Base-by-base conservation (phyloP, 1,140 invertebrate species). In the Zaprionus ghesquierei region DNA sequence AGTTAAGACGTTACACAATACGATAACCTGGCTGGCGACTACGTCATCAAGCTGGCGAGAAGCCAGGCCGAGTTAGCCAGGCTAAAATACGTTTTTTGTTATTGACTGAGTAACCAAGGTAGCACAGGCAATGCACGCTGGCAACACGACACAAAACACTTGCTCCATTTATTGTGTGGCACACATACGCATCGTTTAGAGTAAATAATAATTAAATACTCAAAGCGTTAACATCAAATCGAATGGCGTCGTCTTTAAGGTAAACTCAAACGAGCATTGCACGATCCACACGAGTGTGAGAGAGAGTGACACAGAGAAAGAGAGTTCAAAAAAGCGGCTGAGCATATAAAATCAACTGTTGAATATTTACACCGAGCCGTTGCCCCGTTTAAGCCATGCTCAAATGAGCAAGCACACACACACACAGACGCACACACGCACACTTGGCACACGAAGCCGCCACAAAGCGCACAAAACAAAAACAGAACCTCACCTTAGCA, bases 1-100 rank as follows among this genome's bases (percentile, higher is more conserved):
- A 78, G 79, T 78, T 81, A 89, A 84, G 73, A 75, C 85, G 85
- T 89, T 89, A 89, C 85, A 86, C 77, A 86, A 86, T 77, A 41
- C 35, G 49, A 68, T 51, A 58, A 68, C 55, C 56, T 56, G 68
- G 6, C 46, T 38, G 22, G 18, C 68, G 74, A 89, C 84, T 84
- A 77, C 82, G 76, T 82, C 84, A 87, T 85, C 80, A 86, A 81
- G n/a, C 46, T 35, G 12, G 33, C 33, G 33, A 35, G 41, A 41
- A 23, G 18, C 12, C 46, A n/a, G n/a, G n/a, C 18, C 29, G 29
- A 27, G 49, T 20, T 51, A 62, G 22, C 60, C 60, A 12, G 60
- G 31, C 58, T 73, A 61, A 61, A 66, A 76, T 12, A 29, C 50
- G 31, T 10, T 38, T n/a, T 56, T 62, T 72, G 74, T 76, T 76